A percentile compares a stretch with the other conserved stretches of the same genome.
Conservation (phyloP, 2,797 vertebrate species). For the Otolemur crassicaudatus region DNA sequence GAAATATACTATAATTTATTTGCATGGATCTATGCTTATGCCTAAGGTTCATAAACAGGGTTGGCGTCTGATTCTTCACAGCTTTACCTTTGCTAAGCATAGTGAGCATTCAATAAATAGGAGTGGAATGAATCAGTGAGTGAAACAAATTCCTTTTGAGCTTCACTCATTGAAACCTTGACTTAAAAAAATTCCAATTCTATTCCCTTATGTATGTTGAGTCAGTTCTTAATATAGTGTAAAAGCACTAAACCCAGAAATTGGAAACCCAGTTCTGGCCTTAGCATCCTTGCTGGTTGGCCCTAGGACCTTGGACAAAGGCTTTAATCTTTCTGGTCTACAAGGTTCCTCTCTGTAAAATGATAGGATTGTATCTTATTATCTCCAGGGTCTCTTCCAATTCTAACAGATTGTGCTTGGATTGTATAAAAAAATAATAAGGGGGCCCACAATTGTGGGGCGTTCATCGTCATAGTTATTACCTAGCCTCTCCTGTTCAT, state of each 20-base stretch:
- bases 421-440: background rate
- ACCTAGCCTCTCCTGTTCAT: background rate
- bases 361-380: background rate
- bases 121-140: background rate
- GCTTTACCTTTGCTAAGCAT: background rate
- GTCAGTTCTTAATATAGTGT: background rate
- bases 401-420: background rate
- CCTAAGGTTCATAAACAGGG: background rate
- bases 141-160: background rate
- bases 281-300: background rate
- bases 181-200: background rate
- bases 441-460: background rate
- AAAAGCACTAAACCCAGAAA: background rate
- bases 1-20: background rate
- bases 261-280: background rate
- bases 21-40: background rate
- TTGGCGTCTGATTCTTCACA: background rate
- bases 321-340: background rate
- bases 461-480: background rate
- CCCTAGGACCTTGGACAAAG: background rate
- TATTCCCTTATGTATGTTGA: background rate
- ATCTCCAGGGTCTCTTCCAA: background rate
- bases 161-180: background rate
- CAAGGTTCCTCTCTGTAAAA: background rate
- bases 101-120: background rate